Evolutionary conservation across 2,888 invertebrate species (phyloP), one percentile per base, ranked within the genome.

Genomic region (Lasius platythorax): DNA sequence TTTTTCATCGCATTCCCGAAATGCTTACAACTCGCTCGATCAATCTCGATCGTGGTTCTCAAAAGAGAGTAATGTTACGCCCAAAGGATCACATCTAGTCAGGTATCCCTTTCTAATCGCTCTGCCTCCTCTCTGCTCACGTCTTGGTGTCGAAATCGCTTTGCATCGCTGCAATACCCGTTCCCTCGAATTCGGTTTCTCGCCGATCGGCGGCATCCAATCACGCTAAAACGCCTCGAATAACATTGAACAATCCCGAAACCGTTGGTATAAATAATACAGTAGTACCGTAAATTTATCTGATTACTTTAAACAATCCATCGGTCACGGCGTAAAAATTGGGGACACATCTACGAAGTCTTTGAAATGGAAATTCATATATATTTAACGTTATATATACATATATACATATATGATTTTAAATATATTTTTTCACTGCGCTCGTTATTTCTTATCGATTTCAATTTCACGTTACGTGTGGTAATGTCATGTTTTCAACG

Each of bases 201-300:
- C 63, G 43, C 46, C 61, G 43, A 37, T n/a, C 53, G 61, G 33
- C 68, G 61, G 61, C 73, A 72, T 83, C 85, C 85, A 76, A 85
- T 85, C 85, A 70, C 76, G 67, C 64, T 83, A 76, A 85, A 85
- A 83, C 75, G 58, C 72, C 23, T 72, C 15, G 46, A 28, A 81
- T 81, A 81, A 81, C 73, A 61, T 72, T 61, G 70, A 79, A 72
- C 46, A 37, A 61, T 72, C 12, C 9, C 37, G 61, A 50, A 11
- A 12, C 43, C 23, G 40, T 56, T 78, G 66, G 28, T 43, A 33
- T 61, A 72, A 79, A 46, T 46, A 50, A 30, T 70, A 56, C 79
- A 23, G 58, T 23, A 28, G 23, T 9, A 50, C 46, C 18, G 68
- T 68, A 72, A 61, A 63, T 81, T 70, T 61, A 68, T 18, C 11